Evolutionary conservation across 2,797 vertebrate species (phyloP).

Genomic region (Siniperca obscura): DNA sequence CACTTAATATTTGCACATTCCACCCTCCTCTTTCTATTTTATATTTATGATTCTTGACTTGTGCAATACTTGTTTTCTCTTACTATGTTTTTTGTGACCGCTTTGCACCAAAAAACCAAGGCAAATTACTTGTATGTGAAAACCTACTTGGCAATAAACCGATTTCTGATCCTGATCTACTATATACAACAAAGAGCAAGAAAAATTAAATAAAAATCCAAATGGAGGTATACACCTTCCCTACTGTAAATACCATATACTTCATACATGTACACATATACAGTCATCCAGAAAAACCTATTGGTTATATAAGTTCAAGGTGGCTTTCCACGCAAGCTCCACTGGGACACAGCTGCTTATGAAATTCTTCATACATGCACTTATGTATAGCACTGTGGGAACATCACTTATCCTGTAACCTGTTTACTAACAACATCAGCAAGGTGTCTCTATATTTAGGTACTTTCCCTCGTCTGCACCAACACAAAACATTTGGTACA

Average conservation of each 20-base stretch:
- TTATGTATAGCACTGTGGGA: background rate
- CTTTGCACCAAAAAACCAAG: background rate
- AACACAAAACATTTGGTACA: background rate
- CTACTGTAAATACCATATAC: background rate
- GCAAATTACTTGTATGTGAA: too few relatives aligned
- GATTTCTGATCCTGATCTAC: too few relatives aligned
- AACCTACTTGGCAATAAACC: background rate
- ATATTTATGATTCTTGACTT: background rate
- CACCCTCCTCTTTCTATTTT: background rate
- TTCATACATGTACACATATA: background rate
- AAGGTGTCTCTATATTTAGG: background rate
- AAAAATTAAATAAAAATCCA: background rate
- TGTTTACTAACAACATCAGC: background rate
- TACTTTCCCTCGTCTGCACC: accelerated
- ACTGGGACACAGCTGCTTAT: background rate
- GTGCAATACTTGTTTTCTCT: background rate
- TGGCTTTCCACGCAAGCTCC: background rate
- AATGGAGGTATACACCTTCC: background rate
- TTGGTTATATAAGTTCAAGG: background rate
- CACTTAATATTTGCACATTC: background rate
- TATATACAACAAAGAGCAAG: background rate
- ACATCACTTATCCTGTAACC: background rate
- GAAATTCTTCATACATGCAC: background rate
- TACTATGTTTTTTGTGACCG: background rate
- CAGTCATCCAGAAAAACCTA: background rate